Percentiles rank a stretch among this genome's conserved stretches.
These are phyloP conservation scores for Arenaria interpres DNA, from an alignment of 2,113 vertebrate species.

Conservation along the genomic window DNA sequence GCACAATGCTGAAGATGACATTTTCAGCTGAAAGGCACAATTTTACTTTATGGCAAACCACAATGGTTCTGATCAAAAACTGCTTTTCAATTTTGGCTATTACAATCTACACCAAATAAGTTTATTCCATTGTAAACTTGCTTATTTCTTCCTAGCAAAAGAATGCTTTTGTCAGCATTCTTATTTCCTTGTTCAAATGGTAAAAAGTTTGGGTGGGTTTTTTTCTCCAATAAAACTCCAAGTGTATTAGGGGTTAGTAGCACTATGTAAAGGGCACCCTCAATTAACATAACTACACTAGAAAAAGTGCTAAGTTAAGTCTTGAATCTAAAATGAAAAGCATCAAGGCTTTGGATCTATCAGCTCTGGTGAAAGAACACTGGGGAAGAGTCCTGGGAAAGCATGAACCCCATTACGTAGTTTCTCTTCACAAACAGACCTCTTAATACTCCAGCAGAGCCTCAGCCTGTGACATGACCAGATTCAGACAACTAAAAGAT, in stretches of 20 bases:
- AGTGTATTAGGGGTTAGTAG: neutral
- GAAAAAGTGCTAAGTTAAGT: neutral
- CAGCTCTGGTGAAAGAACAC: neutral
- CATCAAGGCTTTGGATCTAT: neutral
- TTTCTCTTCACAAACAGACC: neutral
- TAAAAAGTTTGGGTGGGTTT: neutral
- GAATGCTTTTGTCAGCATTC: neutral
- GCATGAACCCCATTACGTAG: fast-evolving
- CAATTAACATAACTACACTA: neutral
- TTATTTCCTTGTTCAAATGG: neutral
- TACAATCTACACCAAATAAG: neutral
- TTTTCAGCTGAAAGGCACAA: neutral
- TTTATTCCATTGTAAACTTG: neutral
- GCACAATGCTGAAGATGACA: neutral
- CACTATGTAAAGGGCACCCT: neutral
- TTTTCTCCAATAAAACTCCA: neutral
- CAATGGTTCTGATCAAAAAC: neutral
- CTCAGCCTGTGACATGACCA: fast-evolving
- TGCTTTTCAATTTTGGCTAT: neutral
- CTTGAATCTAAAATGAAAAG: neutral
- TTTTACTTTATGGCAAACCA: neutral
- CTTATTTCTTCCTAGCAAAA: neutral
- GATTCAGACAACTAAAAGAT: neutral
- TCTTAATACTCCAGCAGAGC: neutral
- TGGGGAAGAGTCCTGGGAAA: neutral